Conservation (phyloP, 2,113 vertebrate genomes). For the Chlorodrepanis virens region DNA sequence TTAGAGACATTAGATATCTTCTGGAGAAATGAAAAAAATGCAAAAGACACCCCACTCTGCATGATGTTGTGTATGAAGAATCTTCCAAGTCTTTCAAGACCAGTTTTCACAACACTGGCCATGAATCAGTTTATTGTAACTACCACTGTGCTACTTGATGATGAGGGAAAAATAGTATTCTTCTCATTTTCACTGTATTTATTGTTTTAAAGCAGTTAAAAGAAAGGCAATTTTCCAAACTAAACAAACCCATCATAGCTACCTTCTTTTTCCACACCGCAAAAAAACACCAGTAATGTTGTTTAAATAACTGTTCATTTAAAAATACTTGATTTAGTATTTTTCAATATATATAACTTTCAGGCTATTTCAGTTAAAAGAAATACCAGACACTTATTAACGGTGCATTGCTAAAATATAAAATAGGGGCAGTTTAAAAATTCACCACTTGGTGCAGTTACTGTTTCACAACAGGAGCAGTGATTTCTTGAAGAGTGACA, state of each 20-base stretch:
- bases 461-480: conserved; percentile 25
- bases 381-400: conserved; percentile 52
- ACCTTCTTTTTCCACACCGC: accelerated
- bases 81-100: not conserved
- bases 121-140: conserved; percentile 14
- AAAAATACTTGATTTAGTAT: not conserved
- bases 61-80: not conserved
- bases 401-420: conserved; percentile 11
- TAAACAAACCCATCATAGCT: not conserved
- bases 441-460: conserved; percentile 10
- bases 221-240: not conserved
- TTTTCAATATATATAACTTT: not conserved
- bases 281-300: not conserved
- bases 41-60: not conserved
- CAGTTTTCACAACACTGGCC: not conserved
- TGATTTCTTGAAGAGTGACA: conserved; percentile 52
- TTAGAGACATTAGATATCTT: not conserved
- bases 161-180: not conserved
- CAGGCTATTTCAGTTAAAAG: conserved; percentile 42
- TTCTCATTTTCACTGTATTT: not conserved
- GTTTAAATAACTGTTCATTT: conserved; percentile 29
- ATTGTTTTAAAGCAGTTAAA: conserved; percentile 4
- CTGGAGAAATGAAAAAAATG: not conserved
- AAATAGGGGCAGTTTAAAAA: conserved; percentile 43
- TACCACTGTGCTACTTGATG: not conserved